These are phyloP conservation scores for Microdon myrmicae DNA, from an alignment of 2,888 invertebrate genomes.

Conservation along the genomic window DNA sequence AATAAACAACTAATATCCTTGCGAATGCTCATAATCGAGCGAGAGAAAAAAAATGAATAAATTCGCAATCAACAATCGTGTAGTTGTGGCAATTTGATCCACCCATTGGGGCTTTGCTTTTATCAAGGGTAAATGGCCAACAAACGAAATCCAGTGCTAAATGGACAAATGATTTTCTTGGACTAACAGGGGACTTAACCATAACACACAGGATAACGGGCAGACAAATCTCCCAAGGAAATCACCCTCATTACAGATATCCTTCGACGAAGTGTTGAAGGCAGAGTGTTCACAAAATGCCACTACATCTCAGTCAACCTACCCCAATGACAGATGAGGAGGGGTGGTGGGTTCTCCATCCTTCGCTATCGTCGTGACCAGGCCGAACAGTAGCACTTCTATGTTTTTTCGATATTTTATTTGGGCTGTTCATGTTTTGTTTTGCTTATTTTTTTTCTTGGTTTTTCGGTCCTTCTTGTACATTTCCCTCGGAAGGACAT, in stretches of 20 bases:
- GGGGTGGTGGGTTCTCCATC: background rate
- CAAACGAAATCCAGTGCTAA: conserved; percentile 45
- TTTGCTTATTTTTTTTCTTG: background rate
- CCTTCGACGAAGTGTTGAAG: conserved; percentile 35
- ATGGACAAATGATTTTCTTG: conserved; percentile 52
- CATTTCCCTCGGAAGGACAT: conserved; percentile 41
- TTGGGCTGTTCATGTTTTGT: conserved; percentile 3
- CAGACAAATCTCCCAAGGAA: conserved; percentile 47
- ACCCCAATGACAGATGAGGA: conserved; percentile 18
- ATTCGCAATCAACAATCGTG: conserved; percentile 28
- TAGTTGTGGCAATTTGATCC: too few relatives aligned
- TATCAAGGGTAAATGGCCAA: conserved; percentile 24
- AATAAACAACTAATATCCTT: conserved; percentile 48
- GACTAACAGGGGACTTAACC: conserved; percentile 40
- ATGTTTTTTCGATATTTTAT: conserved; percentile 31
- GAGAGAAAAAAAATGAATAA: conserved; percentile 25
- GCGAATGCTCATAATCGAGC: conserved; percentile 3
- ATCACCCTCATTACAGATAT: conserved; percentile 48
- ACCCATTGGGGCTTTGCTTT: background rate
- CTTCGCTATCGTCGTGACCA: conserved; percentile 28
- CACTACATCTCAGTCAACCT: conserved; percentile 13
- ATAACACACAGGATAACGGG: conserved; percentile 46
- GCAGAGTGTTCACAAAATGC: conserved; percentile 15
- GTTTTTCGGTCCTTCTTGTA: background rate
- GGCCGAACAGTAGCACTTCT: conserved; percentile 31